Evolutionary conservation across 2,888 invertebrate species (phyloP).

Genomic region (Melinopterus prodromus): DNA sequence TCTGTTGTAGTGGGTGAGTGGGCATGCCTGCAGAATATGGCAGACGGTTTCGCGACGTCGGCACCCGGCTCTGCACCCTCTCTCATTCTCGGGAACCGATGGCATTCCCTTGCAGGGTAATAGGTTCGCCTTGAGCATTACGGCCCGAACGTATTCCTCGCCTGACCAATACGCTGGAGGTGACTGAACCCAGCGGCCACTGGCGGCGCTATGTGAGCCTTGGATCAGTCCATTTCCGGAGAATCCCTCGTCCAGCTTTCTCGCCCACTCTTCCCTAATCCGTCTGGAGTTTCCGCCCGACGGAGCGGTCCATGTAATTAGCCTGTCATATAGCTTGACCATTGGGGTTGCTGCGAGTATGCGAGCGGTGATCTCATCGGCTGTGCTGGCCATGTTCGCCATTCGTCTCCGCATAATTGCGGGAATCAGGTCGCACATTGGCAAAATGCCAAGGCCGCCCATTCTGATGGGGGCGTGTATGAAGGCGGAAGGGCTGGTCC

Average conservation of each 20-base stretch:
- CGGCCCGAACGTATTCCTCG: conserved; percentile 41
- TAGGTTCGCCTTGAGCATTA: conserved; percentile 43
- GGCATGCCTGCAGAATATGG: conserved; percentile 43
- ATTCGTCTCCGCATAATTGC: conserved; percentile 24
- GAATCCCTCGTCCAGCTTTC: conserved; percentile 26
- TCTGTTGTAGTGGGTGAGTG: conserved; percentile 40
- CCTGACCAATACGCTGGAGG: conserved; percentile 45
- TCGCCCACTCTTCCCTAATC: conserved; percentile 14
- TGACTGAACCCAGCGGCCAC: conserved; percentile 26
- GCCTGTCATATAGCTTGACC: conserved; percentile 16
- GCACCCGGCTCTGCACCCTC: conserved; percentile 41
- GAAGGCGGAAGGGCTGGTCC: conserved; percentile 51
- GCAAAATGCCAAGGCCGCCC: conserved; percentile 35
- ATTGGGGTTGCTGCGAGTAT: conserved; percentile 11
- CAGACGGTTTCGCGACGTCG: conserved; percentile 35
- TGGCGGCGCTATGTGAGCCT: neutral
- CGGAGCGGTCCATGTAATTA: conserved; percentile 20
- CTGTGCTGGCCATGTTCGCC: conserved; percentile 8
- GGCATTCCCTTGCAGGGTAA: conserved; percentile 46
- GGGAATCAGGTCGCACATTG: conserved; percentile 24
- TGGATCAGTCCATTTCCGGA: conserved; percentile 31
- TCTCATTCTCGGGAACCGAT: conserved; percentile 36
- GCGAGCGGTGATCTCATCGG: conserved; percentile 21
- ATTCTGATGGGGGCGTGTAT: conserved; percentile 44
- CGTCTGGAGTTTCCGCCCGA: conserved; percentile 19